These are phyloP conservation scores for Pseudopipra pipra DNA, from an alignment of 2,113 vertebrate species.

Conservation along the genomic window DNA sequence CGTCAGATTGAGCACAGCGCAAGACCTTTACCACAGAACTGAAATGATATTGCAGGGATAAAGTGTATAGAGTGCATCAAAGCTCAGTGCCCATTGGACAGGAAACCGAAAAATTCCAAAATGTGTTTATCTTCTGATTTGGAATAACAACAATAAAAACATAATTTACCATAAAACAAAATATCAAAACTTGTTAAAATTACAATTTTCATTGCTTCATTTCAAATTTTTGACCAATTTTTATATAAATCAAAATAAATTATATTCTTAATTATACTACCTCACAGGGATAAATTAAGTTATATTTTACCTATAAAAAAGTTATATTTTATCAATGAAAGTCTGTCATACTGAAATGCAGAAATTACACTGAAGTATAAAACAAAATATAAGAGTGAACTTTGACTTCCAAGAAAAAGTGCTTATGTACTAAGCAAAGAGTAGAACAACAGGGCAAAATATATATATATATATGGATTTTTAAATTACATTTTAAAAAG, in stretches of 20 bases:
- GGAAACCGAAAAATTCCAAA: neutral
- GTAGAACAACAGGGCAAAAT: neutral
- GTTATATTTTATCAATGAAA: conserved; percentile 22
- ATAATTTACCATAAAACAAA: neutral
- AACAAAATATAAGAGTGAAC: neutral
- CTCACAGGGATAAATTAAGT: conserved; percentile 27
- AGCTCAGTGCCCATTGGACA: neutral
- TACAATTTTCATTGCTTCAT: neutral
- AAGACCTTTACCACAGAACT: neutral
- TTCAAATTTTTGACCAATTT: neutral
- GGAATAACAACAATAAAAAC: neutral
- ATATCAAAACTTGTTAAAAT: neutral
- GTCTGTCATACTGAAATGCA: conserved; percentile 19
- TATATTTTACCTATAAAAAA: conserved; percentile 25
- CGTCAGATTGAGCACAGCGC: neutral
- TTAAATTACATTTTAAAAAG: neutral
- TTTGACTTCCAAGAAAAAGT: neutral
- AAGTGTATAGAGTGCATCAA: neutral
- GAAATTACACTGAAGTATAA: conserved; percentile 18
- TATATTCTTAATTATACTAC: neutral
- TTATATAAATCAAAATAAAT: neutral
- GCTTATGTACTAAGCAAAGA: neutral
- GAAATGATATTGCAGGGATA: neutral
- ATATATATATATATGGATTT: neutral
- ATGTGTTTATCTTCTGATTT: neutral